These are phyloP conservation scores for Mesoclemmys tuberculata DNA, from an alignment of 2,113 vertebrate genomes.

Conservation along the genomic window DNA sequence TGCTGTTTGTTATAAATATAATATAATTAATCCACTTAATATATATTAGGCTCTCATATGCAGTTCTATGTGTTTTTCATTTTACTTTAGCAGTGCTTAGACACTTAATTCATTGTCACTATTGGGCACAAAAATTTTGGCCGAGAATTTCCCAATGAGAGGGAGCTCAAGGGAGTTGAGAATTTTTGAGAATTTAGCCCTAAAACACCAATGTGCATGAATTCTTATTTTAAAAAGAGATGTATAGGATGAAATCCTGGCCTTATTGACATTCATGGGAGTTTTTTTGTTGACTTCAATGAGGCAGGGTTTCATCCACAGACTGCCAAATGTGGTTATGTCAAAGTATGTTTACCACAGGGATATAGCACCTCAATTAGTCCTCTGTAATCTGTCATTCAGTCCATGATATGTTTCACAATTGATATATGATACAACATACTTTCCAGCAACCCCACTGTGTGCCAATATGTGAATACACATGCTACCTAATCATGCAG, in stretches of 20 bases:
- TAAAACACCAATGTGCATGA: neutral
- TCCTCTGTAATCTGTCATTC: neutral
- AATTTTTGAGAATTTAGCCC: rapidly evolving
- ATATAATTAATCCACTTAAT: conserved; percentile 73
- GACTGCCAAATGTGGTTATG: neutral
- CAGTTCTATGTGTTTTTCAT: conserved; percentile 57
- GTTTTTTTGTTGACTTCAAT: neutral
- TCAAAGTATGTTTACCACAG: neutral
- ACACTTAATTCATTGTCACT: conserved; percentile 59
- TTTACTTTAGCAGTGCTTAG: conserved; percentile 62
- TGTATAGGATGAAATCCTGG: neutral
- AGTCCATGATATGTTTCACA: neutral
- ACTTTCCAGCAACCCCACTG: neutral
- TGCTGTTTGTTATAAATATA: conserved; percentile 51
- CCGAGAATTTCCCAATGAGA: neutral
- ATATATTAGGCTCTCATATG: conserved; percentile 60
- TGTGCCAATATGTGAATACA: neutral
- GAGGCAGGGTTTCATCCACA: neutral
- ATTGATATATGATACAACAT: neutral
- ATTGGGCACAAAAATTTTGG: conserved; percentile 51
- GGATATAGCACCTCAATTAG: neutral
- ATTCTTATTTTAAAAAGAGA: neutral
- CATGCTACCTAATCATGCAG: neutral
- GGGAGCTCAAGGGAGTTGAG: neutral
- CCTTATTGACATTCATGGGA: neutral